Conservation (phyloP, 2,113 vertebrate species). For the Kryptolebias marmoratus region DNA sequence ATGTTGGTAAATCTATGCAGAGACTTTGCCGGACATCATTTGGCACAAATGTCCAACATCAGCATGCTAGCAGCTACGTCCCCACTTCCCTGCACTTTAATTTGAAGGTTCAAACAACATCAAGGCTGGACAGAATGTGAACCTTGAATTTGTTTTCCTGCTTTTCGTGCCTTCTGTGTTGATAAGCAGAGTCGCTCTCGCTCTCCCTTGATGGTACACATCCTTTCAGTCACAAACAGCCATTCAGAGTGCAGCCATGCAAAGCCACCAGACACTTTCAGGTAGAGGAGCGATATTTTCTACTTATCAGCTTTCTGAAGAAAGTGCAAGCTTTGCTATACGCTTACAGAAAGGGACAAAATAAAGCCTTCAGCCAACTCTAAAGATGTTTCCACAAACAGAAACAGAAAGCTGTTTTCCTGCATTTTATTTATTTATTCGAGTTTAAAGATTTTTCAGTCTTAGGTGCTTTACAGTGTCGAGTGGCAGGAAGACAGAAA, state of each 20-base stretch:
- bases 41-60: conserved; percentile 52
- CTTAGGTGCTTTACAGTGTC: conserved; percentile 10
- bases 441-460: conserved; percentile 17
- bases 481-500: background rate
- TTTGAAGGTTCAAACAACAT: conserved; percentile 48
- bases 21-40: conserved; percentile 53
- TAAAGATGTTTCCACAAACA: conserved; percentile 46
- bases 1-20: conserved; percentile 48
- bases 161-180: conserved; percentile 27
- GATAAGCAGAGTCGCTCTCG: conserved; percentile 65
- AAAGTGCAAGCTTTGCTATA: conserved; percentile 72
- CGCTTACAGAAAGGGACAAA: conserved; percentile 44
- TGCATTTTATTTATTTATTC: conserved; percentile 43
- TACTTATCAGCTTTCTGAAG: conserved; percentile 71
- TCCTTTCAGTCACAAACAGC: conserved; percentile 67
- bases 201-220: conserved; percentile 52
- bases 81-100: conserved; percentile 35
- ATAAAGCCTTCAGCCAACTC: conserved; percentile 30
- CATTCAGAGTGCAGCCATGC: conserved; percentile 73
- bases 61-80: conserved; percentile 33
- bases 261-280: conserved; percentile 57
- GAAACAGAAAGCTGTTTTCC: conserved; percentile 29
- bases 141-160: conserved; percentile 50
- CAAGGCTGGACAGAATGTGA: conserved; percentile 36
- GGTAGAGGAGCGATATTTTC: conserved; percentile 68